Percentiles rank a stretch among this genome's conserved stretches.
These are phyloP conservation scores for Monarcha castaneiventris DNA, from an alignment of 2,113 vertebrate genomes.

Conservation along the genomic window DNA sequence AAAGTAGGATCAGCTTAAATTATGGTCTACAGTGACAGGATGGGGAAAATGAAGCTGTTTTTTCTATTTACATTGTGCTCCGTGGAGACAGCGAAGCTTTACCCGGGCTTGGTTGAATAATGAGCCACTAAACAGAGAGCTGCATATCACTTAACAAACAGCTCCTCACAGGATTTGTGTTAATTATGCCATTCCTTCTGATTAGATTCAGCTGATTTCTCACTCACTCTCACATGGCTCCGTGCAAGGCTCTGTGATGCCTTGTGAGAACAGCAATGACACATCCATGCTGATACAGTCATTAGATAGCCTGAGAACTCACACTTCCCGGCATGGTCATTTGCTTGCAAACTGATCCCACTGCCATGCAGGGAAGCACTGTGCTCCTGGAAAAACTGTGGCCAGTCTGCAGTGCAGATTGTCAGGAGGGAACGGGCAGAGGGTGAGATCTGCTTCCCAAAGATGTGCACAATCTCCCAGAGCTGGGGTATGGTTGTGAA, in stretches of 20 bases:
- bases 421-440: background rate
- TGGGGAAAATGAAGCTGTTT: background rate
- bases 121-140: background rate
- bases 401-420: background rate
- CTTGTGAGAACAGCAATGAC: conserved; percentile 17
- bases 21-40: background rate
- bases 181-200: conserved; percentile 43
- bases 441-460: background rate
- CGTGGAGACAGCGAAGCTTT: background rate
- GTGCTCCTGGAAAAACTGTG: background rate
- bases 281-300: background rate
- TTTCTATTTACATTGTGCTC: background rate
- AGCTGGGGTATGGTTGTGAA: no score
- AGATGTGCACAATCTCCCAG: background rate
- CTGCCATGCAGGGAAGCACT: background rate
- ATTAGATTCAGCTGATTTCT: conserved; percentile 56
- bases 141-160: background rate
- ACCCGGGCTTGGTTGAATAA: background rate
- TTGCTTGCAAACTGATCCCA: background rate
- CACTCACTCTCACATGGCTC: conserved; percentile 38
- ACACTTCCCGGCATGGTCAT: background rate
- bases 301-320: background rate
- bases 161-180: background rate
- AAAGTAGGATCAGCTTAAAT: background rate
- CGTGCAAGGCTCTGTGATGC: background rate